phyloP scores from a whole-genome alignment of 2,113 vertebrate genomes.

The Myotis brandtii region DNA sequence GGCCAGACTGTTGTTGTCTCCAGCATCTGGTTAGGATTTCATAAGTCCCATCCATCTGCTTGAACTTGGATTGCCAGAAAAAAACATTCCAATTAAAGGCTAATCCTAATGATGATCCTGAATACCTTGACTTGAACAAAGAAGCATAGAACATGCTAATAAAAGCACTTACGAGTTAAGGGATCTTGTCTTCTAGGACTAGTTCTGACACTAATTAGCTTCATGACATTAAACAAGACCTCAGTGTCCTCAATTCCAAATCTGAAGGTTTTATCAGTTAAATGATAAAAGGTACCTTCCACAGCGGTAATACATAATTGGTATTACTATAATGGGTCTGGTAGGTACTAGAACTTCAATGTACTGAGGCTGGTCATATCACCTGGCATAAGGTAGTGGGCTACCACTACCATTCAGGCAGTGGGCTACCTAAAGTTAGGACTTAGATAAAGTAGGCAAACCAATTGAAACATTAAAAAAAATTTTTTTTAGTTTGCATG shows the following conservation, averaged over 20 bases:
- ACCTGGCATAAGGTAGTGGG: background rate
- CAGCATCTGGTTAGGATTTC: background rate
- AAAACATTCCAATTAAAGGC: background rate
- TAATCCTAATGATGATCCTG: background rate
- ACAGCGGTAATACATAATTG: background rate
- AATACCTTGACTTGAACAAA: background rate
- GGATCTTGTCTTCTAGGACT: background rate
- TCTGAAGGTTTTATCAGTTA: background rate
- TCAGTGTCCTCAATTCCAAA: background rate
- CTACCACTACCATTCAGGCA: background rate
- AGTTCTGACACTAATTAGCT: background rate
- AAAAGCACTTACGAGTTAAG: background rate
- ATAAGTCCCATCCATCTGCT: background rate
- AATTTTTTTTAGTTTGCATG: background rate
- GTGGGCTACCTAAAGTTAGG: background rate
- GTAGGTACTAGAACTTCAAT: background rate
- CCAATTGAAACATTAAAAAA: background rate
- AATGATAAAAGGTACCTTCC: background rate
- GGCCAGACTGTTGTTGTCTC: background rate
- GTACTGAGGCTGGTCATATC: accelerated
- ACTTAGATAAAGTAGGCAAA: background rate
- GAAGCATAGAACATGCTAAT: background rate
- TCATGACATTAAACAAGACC: background rate
- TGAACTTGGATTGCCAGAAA: background rate
- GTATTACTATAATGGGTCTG: background rate